Base-by-base conservation (phyloP, 2,888 invertebrate genomes). In the Hirtodrosophila histrioides region DNA sequence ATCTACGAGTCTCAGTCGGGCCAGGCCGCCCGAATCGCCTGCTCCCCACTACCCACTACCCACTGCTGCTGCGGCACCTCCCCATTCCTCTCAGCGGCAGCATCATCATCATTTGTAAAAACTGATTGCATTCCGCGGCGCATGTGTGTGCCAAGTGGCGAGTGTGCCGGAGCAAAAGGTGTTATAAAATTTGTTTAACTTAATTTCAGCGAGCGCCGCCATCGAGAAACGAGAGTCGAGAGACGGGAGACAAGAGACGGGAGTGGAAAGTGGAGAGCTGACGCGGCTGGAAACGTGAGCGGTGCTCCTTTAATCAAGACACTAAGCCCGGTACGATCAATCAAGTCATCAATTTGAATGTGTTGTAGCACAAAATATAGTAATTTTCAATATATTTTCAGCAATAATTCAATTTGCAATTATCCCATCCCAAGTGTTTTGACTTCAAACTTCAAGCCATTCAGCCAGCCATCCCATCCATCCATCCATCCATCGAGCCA, bases 101-200 rank as follows among this genome's bases (percentile, higher is more conserved):
- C 69, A 83, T 85, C 88, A 85, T 88, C 84, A 88, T 89, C 80
- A 89, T 89, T 89, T 89, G 90, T 89, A 75, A 77, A 70, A 86
- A 83, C 75, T 88, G 89, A 88, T 88, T 88, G 88, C 78, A 75
- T 81, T 79, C 79, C 73, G 40, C 43, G 54, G 39, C 54, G 56
- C 72, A 72, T 62, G 60, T 58, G 64, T 68, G 61, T 65, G 40
- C 41, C 71, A 65, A 69, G 64, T 74, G 67, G 58, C 62, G 75
- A 65, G 71, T 76, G 75, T 70, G 75, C 70, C 67, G 74, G 70
- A 67, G 65, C 78, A 82, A 76, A 65, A 90, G 87, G 90, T 90
- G 90, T 90, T 90, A 88, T 86, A 88, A 90, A 90, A 90, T 90
- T 90, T 90, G 89, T 90, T 89, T 85, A 89, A 83, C 78, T 86